A percentile compares a stretch with the other conserved stretches of the same genome.
These are phyloP conservation scores for Drosophila infuscata DNA, from an alignment of 2,888 invertebrate genomes.

Conservation along the genomic window DNA sequence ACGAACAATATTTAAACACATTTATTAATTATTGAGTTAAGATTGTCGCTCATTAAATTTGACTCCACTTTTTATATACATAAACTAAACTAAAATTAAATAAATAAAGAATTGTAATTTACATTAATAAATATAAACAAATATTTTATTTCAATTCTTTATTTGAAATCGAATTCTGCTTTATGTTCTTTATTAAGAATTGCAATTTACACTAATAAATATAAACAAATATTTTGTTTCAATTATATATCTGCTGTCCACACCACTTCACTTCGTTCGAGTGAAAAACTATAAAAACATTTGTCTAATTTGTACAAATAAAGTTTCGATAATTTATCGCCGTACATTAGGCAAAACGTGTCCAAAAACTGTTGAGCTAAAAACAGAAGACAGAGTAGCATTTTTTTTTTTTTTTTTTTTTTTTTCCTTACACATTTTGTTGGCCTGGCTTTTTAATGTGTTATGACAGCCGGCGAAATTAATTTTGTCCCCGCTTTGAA, in stretches of 20 bases:
- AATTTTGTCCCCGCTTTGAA: conserved; percentile 48
- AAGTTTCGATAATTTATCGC: conserved; percentile 14
- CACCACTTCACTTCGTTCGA: too few species aligned
- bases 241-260: not conserved
- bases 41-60: not conserved
- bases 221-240: not conserved
- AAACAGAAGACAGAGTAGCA: conserved; percentile 18
- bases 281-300: not conserved
- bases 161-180: not conserved
- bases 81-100: not conserved
- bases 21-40: not conserved
- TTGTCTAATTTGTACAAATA: conserved; percentile 1
- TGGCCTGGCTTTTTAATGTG: conserved; percentile 45
- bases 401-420: conserved; percentile 1
- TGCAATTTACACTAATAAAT: not conserved
- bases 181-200: too few species aligned
- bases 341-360: conserved; percentile 4
- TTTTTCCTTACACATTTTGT: conserved; percentile 17
- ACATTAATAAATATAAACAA: not conserved
- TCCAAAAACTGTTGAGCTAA: conserved; percentile 17
- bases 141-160: not conserved
- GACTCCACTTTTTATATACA: not conserved
- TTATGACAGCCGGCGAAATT: conserved; percentile 49
- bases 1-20: not conserved
- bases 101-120: not conserved